phyloP scores from a whole-genome alignment of 2,113 vertebrate genomes.

The Chunga burmeisteri region DNA sequence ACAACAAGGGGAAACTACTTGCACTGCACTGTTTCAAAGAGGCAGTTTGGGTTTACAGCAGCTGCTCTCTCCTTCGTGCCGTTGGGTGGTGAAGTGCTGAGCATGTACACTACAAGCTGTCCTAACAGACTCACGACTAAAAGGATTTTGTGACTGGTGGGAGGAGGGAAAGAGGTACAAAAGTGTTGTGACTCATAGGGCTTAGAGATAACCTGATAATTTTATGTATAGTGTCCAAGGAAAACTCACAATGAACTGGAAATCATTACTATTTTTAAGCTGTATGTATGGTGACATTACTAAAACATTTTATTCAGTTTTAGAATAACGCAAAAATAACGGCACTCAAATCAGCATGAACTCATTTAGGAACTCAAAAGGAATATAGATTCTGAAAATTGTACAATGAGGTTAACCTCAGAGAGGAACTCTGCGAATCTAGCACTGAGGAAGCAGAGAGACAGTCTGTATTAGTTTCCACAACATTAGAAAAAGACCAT shows the following conservation, averaged over 20 bases:
- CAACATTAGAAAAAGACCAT: background rate
- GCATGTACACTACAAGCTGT: background rate
- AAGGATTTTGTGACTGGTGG: background rate
- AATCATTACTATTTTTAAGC: background rate
- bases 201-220: background rate
- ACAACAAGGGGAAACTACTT: background rate
- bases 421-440: background rate
- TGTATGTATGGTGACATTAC: background rate
- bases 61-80: background rate
- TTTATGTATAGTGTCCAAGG: background rate
- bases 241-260: background rate
- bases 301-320: background rate
- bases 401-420: background rate
- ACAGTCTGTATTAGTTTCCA: background rate
- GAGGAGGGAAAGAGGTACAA: background rate
- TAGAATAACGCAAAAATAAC: background rate
- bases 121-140: background rate
- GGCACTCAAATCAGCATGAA: background rate
- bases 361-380: background rate
- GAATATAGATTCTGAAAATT: background rate
- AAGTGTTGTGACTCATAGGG: background rate
- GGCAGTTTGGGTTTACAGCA: background rate
- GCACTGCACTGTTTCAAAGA: background rate
- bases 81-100: background rate
- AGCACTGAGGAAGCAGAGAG: background rate